Base-by-base conservation (phyloP, 2,113 vertebrate species). In the Pyxicephalus adspersus region DNA sequence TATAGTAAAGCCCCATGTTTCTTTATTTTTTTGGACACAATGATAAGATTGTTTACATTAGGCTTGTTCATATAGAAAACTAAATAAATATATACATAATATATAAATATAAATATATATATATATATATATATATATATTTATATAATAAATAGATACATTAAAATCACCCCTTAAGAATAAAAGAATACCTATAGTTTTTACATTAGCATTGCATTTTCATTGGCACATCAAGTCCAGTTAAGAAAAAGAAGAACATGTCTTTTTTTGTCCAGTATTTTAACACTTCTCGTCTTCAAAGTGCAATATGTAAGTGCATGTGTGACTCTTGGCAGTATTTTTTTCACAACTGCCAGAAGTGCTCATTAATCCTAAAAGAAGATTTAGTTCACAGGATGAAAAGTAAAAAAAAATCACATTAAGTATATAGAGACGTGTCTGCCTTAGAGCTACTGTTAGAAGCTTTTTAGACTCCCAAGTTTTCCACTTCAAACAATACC, bases 401-500 rank as follows among this genome's bases (percentile, higher is more conserved):
- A 20, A 78, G 52, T 58, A 68, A 45, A 67, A 78, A 77, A 77
- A 58, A 78, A 78, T 78, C 76, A 25, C 64, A 67, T 78, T 78
- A 78, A 67, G 76, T 68, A 67, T 54, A 57, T 31, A 67, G 29
- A 67, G 22, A 78, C 25, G 20, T 67, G n/a, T 65, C 76, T 58
- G 64, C 76, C 64, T 78, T 78, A 58, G 64, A 78, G 76, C 64
- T 58, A 78, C 64, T 78, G 52, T 77, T 55, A 67, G 64, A 20
- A 67, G 76, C 76, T 67, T 78, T 67, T 58, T 29, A 78, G 29
- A 57, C 23, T 67, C 64, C 51, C 28, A 55, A 67, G 76, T 64
- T 67, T 78, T 25, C 75, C 15, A 78, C 76, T 64, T 77, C 76
- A 77, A 77, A 77, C 64, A 67, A 78, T 78, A 38, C 54, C 57